These are phyloP conservation scores for Falcaria lacertinaria DNA, from an alignment of 2,888 invertebrate genomes.

Conservation along the genomic window DNA sequence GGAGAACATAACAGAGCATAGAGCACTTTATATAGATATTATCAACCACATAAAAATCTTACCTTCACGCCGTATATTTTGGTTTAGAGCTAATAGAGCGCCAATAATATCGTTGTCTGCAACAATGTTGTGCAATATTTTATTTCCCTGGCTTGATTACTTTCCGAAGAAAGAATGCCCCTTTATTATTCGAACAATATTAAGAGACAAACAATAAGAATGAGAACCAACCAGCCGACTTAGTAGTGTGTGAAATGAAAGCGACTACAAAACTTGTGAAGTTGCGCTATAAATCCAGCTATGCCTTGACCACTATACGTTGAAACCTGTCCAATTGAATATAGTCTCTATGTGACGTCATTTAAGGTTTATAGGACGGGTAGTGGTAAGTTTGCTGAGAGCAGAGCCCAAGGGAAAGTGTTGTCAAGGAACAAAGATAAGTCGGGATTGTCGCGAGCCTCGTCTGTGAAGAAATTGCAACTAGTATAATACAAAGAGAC, in stretches of 20 bases:
- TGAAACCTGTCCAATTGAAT: conserved; percentile 13
- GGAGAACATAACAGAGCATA: too few relatives aligned
- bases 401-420: conserved; percentile 66
- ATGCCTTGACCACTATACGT: conserved; percentile 25
- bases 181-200: not conserved
- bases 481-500: conserved; percentile 57
- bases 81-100: too few relatives aligned
- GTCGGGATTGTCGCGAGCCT: conserved; percentile 66
- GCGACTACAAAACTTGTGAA: conserved; percentile 66
- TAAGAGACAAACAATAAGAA: conserved; percentile 33
- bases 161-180: not conserved
- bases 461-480: conserved; percentile 68
- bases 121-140: not conserved
- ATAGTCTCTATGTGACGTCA: conserved; percentile 12
- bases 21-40: too few relatives aligned
- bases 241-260: conserved; percentile 65
- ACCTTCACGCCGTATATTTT: too few relatives aligned
- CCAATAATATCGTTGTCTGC: not conserved
- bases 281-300: conserved; percentile 61
- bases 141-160: not conserved
- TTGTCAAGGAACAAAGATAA: conserved; percentile 74
- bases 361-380: conserved; percentile 22
- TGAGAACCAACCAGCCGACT: conserved; percentile 43
- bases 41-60: too few relatives aligned
- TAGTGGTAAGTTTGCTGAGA: conserved; percentile 25